A percentile compares a stretch with the other conserved stretches of the same genome.
phyloP scores from a whole-genome alignment of 2,797 vertebrate species.

The Tolypeutes matacus region DNA sequence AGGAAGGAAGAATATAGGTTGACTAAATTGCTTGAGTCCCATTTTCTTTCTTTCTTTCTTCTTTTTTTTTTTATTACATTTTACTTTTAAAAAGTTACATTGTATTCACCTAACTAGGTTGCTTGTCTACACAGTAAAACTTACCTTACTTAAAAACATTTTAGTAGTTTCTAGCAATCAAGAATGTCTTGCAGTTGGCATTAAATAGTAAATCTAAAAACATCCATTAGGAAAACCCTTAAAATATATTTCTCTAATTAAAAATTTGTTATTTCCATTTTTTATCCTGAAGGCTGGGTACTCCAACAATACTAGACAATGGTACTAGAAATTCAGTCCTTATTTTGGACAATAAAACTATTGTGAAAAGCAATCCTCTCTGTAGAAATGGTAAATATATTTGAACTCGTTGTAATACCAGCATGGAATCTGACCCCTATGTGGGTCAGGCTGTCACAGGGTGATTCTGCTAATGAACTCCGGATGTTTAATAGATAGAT shows the following conservation, averaged over 20 bases:
- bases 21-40: conserved; percentile 63
- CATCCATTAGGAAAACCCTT: not conserved
- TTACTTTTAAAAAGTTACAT: conserved; percentile 56
- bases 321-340: not conserved
- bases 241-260: not conserved
- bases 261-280: conserved; percentile 2
- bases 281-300: not conserved
- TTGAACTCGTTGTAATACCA: not conserved
- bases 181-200: not conserved
- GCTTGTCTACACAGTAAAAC: not conserved
- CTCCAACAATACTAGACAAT: not conserved
- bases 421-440: not conserved
- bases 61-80: not conserved
- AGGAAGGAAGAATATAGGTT: conserved; percentile 75
- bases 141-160: not conserved
- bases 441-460: not conserved
- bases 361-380: not conserved
- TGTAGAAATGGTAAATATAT: not conserved
- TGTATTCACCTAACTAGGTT: conserved; percentile 8
- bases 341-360: not conserved
- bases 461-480: not conserved
- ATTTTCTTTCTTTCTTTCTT: conserved; percentile 45
- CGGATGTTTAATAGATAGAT: not conserved
- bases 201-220: not conserved
- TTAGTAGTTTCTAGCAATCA: not conserved